Evolutionary conservation across 2,888 invertebrate genomes (phyloP).

Genomic region (Megastigmus dorsalis): DNA sequence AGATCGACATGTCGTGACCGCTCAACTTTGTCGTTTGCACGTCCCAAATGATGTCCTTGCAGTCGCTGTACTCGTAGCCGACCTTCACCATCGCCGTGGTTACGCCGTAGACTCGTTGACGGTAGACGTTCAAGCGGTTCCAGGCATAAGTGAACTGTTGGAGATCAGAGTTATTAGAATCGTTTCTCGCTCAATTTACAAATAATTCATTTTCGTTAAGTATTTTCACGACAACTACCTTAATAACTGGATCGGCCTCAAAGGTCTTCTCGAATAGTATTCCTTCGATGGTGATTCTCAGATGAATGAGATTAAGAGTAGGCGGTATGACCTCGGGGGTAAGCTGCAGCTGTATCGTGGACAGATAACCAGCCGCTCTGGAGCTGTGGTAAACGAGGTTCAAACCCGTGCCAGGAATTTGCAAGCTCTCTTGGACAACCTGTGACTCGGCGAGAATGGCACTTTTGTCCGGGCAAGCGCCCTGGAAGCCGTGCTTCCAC

Average conservation of each 20-base stretch:
- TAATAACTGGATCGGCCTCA: conserved; percentile 97
- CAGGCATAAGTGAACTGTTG: conserved; percentile 95
- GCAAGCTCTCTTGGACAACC: conserved; percentile 95
- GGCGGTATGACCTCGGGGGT: conserved; percentile 90
- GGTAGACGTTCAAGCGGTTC: conserved; percentile 96
- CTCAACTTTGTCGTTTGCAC: conserved; percentile 95
- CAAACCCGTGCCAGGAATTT: conserved; percentile 95
- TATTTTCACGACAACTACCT: too few species aligned
- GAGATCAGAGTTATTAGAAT: too few species aligned
- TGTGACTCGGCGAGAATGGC: conserved; percentile 93
- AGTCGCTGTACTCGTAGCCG: conserved; percentile 96
- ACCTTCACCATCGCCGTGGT: conserved; percentile 96
- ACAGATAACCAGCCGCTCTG: conserved; percentile 93
- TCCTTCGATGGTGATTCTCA: conserved; percentile 95
- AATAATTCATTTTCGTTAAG: too few species aligned
- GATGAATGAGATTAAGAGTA: conserved; percentile 89
- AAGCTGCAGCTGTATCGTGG: conserved; percentile 92
- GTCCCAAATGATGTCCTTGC: conserved; percentile 96
- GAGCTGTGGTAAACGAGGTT: conserved; percentile 98
- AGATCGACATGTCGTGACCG: conserved; percentile 97
- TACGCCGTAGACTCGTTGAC: conserved; percentile 96
- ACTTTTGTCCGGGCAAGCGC: conserved; percentile 94
- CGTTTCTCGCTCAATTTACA: too few species aligned
- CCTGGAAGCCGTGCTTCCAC: conserved; percentile 96
- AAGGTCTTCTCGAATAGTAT: conserved; percentile 94